Percentiles rank a stretch among this genome's conserved stretches.
Conservation (phyloP, 1,140 invertebrate genomes). For the Anastatus disparis region DNA sequence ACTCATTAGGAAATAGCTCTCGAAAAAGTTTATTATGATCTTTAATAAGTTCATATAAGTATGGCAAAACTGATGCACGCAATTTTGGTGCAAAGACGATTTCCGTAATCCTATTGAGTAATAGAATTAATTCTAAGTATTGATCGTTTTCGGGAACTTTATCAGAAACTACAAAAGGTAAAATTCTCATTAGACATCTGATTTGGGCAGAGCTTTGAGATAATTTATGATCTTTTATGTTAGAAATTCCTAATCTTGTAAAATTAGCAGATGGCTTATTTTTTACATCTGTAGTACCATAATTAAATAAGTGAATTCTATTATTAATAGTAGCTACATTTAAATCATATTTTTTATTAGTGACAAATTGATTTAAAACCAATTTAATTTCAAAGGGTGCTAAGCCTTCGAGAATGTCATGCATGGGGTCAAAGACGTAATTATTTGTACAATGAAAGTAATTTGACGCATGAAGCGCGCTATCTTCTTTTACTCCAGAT, state of each 20-base stretch:
- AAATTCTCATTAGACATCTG: background rate
- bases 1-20: background rate
- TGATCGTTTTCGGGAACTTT: background rate
- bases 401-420: background rate
- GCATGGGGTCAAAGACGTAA: background rate
- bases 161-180: background rate
- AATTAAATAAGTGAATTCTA: too few species aligned
- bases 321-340: too few species aligned
- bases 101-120: background rate
- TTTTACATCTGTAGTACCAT: too few species aligned
- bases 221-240: too few species aligned
- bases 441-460: conserved; percentile 2
- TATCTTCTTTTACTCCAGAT: background rate
- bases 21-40: background rate
- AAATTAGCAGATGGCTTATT: too few species aligned
- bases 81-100: background rate
- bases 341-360: too few species aligned
- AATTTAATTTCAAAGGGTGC: too few species aligned
- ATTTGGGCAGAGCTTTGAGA: background rate
- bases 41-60: background rate
- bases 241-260: too few species aligned
- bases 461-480: background rate
- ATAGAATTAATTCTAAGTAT: background rate
- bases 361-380: too few species aligned
- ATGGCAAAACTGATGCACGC: background rate